phyloP scores from a whole-genome alignment of 2,113 vertebrate species.

The Cisticola juncidis region DNA sequence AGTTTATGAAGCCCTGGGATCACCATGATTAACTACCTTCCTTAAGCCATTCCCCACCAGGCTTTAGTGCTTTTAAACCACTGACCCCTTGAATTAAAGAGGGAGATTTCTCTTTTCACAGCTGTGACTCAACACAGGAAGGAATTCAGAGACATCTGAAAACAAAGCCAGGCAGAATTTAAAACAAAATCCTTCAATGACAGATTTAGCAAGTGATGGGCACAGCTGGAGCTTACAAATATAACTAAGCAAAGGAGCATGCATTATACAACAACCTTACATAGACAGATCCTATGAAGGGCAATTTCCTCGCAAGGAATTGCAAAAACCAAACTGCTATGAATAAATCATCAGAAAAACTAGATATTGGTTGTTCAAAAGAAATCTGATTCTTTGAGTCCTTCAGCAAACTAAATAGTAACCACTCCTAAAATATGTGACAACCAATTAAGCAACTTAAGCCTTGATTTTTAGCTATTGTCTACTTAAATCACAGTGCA shows the following conservation, averaged over 20 bases:
- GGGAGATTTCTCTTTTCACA: conserved; percentile 55
- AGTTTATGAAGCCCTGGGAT: conserved; percentile 17
- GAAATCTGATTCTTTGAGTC: background rate
- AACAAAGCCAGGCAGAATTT: conserved; percentile 52
- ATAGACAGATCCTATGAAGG: background rate
- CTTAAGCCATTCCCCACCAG: background rate
- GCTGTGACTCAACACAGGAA: conserved; percentile 50
- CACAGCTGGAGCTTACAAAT: conserved; percentile 55
- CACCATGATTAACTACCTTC: conserved; percentile 28
- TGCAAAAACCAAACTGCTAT: background rate
- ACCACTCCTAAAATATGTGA: background rate
- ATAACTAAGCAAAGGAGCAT: background rate
- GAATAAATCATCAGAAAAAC: background rate
- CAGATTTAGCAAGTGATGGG: conserved; percentile 50
- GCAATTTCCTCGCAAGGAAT: background rate
- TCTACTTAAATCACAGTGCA: background rate
- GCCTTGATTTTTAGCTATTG: background rate
- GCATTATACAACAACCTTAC: background rate
- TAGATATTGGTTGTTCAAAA: background rate
- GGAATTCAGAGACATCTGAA: conserved; percentile 57
- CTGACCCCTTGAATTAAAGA: conserved; percentile 48
- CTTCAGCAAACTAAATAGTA: background rate
- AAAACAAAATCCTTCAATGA: conserved; percentile 65
- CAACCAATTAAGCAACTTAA: background rate
- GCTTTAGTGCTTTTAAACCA: conserved; percentile 54